phyloP scores from a whole-genome alignment of 2,797 vertebrate species.

The Glyptemys insculpta region DNA sequence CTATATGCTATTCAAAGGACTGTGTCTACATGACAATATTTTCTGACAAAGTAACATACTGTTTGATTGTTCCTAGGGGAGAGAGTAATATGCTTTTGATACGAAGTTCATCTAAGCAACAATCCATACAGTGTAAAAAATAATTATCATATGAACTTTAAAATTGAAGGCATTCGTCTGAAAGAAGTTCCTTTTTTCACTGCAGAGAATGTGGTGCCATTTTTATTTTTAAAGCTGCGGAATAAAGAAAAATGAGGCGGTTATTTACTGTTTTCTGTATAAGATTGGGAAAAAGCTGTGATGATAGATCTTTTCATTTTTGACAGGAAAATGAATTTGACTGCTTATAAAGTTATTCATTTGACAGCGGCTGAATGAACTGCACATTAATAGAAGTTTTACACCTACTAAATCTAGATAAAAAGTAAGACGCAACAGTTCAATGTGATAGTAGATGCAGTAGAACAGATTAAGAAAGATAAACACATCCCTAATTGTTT shows the following conservation, averaged over 20 bases:
- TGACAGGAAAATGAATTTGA: background rate
- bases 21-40: background rate
- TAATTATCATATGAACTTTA: background rate
- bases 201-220: background rate
- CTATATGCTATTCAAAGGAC: accelerated
- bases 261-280: background rate
- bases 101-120: background rate
- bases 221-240: background rate
- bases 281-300: background rate
- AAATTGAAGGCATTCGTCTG: background rate
- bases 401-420: background rate
- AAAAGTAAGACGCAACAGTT: conserved; percentile 3
- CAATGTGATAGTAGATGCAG: accelerated
- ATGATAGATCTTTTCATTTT: background rate
- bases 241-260: background rate
- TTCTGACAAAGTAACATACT: accelerated
- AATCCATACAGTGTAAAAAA: background rate
- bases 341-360: background rate
- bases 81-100: background rate
- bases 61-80: background rate
- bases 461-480: background rate
- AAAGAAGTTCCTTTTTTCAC: background rate
- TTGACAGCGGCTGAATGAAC: background rate
- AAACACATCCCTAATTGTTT: background rate
- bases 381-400: background rate